Percentiles rank a stretch among this genome's conserved stretches.
Conservation (phyloP, 2,888 invertebrate species). For the Eucera pruinosa region DNA sequence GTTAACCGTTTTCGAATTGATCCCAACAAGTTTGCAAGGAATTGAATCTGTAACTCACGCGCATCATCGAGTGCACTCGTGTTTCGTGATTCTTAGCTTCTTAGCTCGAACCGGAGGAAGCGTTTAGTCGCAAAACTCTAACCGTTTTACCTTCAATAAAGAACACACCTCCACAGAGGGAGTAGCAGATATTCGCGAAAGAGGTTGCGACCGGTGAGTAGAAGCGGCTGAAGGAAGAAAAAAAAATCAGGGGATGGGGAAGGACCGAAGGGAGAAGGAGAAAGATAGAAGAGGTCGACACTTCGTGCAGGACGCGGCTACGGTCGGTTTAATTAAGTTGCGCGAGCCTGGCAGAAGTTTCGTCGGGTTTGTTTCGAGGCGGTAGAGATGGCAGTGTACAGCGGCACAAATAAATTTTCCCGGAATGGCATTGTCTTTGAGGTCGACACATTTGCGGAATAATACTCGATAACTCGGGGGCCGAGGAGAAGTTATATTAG, state of each 20-base stretch:
- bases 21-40: too few species aligned
- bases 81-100: too few species aligned
- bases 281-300: conserved; percentile 66
- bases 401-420: conserved; percentile 80
- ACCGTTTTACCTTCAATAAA: too few species aligned
- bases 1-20: too few species aligned
- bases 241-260: conserved; percentile 12
- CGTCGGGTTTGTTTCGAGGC: conserved; percentile 72
- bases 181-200: too few species aligned
- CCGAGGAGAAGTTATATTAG: conserved; percentile 79
- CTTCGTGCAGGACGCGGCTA: conserved; percentile 71
- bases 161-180: too few species aligned
- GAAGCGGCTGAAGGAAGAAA: not conserved
- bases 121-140: too few species aligned
- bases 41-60: too few species aligned
- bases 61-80: too few species aligned
- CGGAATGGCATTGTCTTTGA: conserved; percentile 80
- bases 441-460: conserved; percentile 80
- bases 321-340: conserved; percentile 78
- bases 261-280: conserved; percentile 4
- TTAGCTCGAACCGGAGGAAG: too few species aligned
- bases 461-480: conserved; percentile 79
- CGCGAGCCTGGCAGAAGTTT: conserved; percentile 77
- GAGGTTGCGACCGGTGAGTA: too few species aligned
- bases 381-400: conserved; percentile 65